A percentile compares a stretch with the other conserved stretches of the same genome.
Conservation (phyloP, 1,140 invertebrate genomes). For the Brachionus angularis region DNA sequence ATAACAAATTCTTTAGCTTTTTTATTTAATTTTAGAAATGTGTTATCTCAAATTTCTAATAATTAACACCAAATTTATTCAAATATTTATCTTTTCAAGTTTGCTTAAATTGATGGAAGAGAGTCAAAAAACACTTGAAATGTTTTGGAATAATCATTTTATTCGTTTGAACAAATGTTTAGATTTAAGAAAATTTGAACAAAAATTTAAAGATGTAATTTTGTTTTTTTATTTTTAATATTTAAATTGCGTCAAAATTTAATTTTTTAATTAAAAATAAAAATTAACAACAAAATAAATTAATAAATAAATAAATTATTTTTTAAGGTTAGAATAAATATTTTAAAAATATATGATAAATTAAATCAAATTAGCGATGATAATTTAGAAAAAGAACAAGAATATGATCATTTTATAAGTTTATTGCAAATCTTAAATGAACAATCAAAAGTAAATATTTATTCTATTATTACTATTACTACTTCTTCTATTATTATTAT, state of each 20-base stretch:
- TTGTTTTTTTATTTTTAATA: no score
- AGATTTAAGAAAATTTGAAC: slow-evolving; percentile 80
- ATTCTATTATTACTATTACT: no score
- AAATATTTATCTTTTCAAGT: slow-evolving; percentile 58
- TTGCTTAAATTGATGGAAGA: slow-evolving; percentile 88
- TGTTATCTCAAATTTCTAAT: slow-evolving; percentile 10
- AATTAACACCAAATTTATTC: slow-evolving; percentile 33
- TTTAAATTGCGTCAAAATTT: background rate
- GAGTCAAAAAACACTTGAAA: slow-evolving; percentile 84
- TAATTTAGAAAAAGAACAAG: slow-evolving; percentile 12
- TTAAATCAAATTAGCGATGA: slow-evolving; percentile 21
- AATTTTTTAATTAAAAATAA: background rate
- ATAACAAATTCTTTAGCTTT: background rate
- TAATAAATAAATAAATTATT: background rate
- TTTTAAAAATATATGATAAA: slow-evolving; percentile 35
- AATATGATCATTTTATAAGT: slow-evolving; percentile 34
- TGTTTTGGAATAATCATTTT: slow-evolving; percentile 85
- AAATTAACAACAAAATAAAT: background rate
- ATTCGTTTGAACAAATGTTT: slow-evolving; percentile 79
- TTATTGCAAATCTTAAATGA: slow-evolving; percentile 23
- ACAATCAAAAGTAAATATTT: slow-evolving; percentile 39
- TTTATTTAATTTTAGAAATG: no score
- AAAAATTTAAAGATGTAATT: slow-evolving; percentile 70
- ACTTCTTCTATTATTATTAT: no score
- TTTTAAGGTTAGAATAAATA: slow-evolving; percentile 32